phyloP scores from a whole-genome alignment of 2,797 vertebrate species.

The Cryptoprocta ferox region DNA sequence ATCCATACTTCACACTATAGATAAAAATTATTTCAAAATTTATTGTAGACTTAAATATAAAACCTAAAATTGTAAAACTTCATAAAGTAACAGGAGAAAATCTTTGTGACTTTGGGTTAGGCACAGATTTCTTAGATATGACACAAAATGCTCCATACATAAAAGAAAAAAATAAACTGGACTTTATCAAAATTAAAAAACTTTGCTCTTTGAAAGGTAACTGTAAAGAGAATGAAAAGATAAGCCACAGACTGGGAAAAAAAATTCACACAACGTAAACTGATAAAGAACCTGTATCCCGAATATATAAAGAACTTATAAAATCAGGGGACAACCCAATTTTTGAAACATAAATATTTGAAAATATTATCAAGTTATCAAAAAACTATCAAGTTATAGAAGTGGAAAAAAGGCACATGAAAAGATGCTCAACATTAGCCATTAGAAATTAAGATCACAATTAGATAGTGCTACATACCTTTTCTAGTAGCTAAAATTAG shows the following conservation, averaged over 20 bases:
- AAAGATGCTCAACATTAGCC: not conserved
- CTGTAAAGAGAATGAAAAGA: constrained; percentile 2
- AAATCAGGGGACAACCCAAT: not conserved
- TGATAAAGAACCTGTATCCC: not conserved
- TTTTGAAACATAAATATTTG: constrained; percentile 43
- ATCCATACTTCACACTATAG: not conserved
- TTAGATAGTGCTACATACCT: not conserved
- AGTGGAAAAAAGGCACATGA: not conserved
- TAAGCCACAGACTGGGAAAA: not conserved
- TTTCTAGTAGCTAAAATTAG: not conserved
- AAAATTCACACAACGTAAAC: not conserved
- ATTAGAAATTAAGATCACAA: not conserved
- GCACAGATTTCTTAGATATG: not conserved
- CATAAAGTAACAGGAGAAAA: not conserved
- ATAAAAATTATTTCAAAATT: constrained; percentile 23
- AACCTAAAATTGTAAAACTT: constrained; percentile 13
- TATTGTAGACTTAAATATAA: not conserved
- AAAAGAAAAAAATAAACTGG: not conserved
- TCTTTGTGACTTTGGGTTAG: not conserved
- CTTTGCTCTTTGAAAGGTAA: not conserved
- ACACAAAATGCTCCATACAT: not conserved
- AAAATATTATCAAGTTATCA: not conserved
- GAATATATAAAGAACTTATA: not conserved
- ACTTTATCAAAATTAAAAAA: not conserved
- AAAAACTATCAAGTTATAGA: not conserved